Evolutionary conservation across 2,797 vertebrate genomes (phyloP).

Genomic region (Spondyliosoma cantharus): DNA sequence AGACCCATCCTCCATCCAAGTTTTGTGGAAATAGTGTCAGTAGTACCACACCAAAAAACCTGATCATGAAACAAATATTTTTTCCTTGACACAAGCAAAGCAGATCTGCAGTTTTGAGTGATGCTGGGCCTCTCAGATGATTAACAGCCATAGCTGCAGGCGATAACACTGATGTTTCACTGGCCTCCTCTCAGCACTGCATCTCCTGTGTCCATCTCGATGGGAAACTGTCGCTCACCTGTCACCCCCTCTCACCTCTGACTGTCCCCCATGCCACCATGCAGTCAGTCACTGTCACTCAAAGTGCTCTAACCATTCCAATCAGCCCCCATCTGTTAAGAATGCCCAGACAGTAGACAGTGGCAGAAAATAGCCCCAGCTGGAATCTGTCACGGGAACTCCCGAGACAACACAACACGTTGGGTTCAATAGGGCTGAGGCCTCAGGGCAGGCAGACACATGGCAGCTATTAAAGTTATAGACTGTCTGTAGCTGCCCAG

Average conservation of each 20-base stretch:
- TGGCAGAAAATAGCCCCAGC: constrained; percentile 78
- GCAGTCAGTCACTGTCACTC: constrained; percentile 64
- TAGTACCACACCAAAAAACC: not conserved
- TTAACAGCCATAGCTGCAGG: constrained; percentile 49
- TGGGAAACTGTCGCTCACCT: constrained; percentile 62
- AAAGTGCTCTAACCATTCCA: constrained; percentile 42
- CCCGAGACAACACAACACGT: constrained; percentile 66
- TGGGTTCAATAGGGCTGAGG: constrained; percentile 69
- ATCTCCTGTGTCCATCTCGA: constrained; percentile 47
- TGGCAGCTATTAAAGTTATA: constrained; percentile 73
- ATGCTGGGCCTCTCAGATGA: constrained; percentile 37
- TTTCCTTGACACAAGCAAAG: constrained; percentile 31
- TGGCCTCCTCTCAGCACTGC: constrained; percentile 29
- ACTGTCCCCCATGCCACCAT: constrained; percentile 53
- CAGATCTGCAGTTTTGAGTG: constrained; percentile 34
- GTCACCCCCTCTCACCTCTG: constrained; percentile 68
- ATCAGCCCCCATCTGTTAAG: constrained; percentile 61
- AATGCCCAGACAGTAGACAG: constrained; percentile 77
- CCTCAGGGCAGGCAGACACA: constrained; percentile 64
- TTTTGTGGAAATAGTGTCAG: no score
- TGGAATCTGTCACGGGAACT: constrained; percentile 77
- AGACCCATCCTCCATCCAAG: no score
- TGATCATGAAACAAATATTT: constrained; percentile 14
- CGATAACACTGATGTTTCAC: constrained; percentile 51
- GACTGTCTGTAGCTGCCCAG: constrained; percentile 49